Conservation (phyloP, 2,888 invertebrate species). For the Agrotis exclamationis region DNA sequence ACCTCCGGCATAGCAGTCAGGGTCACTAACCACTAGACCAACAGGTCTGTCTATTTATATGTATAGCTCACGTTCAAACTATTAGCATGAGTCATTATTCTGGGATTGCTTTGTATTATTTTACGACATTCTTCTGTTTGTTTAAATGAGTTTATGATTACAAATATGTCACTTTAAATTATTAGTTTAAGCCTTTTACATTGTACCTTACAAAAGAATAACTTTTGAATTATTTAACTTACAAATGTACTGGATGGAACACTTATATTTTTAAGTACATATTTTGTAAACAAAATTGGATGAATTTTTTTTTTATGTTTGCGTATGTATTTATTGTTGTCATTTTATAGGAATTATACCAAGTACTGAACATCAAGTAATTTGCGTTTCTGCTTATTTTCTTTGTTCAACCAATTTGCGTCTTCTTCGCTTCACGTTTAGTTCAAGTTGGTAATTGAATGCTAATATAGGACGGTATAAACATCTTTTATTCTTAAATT, state of each 20-base stretch:
- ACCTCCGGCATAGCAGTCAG: too few species aligned
- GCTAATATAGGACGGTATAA: conserved; percentile 33
- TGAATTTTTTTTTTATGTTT: conserved; percentile 7
- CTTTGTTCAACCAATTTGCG: conserved; percentile 25
- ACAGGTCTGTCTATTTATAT: too few species aligned
- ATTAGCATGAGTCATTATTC: conserved; percentile 14
- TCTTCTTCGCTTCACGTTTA: conserved; percentile 16
- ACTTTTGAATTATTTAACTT: background rate
- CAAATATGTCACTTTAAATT: conserved; percentile 6
- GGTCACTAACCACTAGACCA: too few species aligned
- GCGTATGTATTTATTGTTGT: background rate
- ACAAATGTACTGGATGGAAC: background rate
- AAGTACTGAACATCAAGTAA: background rate
- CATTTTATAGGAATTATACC: background rate
- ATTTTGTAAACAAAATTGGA: background rate
- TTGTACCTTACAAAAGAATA: conserved; percentile 5
- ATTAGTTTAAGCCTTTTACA: conserved; percentile 9
- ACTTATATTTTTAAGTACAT: background rate
- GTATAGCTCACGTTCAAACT: conserved; percentile 12
- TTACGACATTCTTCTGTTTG: background rate
- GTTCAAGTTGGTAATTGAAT: conserved; percentile 15
- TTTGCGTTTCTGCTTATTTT: conserved; percentile 28
- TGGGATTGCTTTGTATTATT: conserved; percentile 11
- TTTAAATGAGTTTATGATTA: conserved; percentile 26
- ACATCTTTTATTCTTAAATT: conserved; percentile 39